phyloP scores from a whole-genome alignment of 2,113 vertebrate genomes.

The Sus scrofa region T2T-Sscrofa CM000814.6:90943501-90944000 shows the following conservation, averaged over 20 bases:
- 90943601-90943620: not conserved
- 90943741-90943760: not conserved
- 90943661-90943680: not conserved
- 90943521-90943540: not conserved
- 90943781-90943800: not conserved
- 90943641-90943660: not conserved
- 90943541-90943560: not conserved
- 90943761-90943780: not conserved
- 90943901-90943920: not conserved
- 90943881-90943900: not conserved
- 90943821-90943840: not conserved
- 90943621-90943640: not conserved
- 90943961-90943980: not conserved
- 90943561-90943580: not conserved
- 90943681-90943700: conserved; percentile 27
- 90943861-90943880: not conserved
- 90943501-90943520: not conserved
- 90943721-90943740: not conserved
- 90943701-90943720: not conserved
- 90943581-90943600: not conserved
- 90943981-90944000: not conserved
- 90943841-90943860: not conserved
- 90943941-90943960: not conserved
- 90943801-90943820: not conserved
- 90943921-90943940: not conserved